phyloP scores from a whole-genome alignment of 2,113 vertebrate species.

The Mustela nigripes region DNA sequence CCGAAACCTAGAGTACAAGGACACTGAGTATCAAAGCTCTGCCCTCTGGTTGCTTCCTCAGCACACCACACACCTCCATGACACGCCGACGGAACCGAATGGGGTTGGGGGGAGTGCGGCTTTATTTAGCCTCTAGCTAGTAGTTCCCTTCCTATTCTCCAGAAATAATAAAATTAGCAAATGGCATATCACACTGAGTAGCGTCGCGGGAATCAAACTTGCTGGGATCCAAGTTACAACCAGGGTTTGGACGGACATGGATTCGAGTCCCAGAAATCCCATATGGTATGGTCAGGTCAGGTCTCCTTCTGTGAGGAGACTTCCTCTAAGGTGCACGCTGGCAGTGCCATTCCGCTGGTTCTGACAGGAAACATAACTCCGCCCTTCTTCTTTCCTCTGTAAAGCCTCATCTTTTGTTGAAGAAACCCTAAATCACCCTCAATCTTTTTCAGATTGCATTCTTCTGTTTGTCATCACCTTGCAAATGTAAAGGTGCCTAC shows the following conservation, averaged over 20 bases:
- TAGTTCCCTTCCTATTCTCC: conserved; percentile 48
- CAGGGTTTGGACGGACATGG: conserved; percentile 44
- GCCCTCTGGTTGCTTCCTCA: not conserved
- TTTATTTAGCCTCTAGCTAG: conserved; percentile 70
- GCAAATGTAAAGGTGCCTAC: not conserved
- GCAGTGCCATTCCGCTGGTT: not conserved
- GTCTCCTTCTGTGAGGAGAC: conserved; percentile 2
- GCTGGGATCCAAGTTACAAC: conserved; percentile 69
- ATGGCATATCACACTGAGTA: conserved; percentile 58
- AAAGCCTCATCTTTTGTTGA: conserved; percentile 22
- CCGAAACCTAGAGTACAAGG: conserved; percentile 12
- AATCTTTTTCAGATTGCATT: conserved; percentile 15
- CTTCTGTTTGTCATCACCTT: conserved; percentile 15
- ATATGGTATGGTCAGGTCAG: not conserved
- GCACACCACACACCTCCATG: not conserved
- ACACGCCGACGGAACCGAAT: not conserved
- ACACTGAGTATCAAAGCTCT: not conserved
- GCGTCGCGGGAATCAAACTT: conserved; percentile 73
- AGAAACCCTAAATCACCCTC: not conserved
- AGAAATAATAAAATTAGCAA: conserved; percentile 76
- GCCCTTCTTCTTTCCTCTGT: conserved; percentile 38
- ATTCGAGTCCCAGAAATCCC: not conserved
- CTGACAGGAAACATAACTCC: not conserved
- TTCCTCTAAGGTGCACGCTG: not conserved
- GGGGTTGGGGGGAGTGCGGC: not conserved